A percentile compares a stretch with the other conserved stretches of the same genome.
phyloP scores from a whole-genome alignment of 1,140 invertebrate species.

The Physella acuta region DNA sequence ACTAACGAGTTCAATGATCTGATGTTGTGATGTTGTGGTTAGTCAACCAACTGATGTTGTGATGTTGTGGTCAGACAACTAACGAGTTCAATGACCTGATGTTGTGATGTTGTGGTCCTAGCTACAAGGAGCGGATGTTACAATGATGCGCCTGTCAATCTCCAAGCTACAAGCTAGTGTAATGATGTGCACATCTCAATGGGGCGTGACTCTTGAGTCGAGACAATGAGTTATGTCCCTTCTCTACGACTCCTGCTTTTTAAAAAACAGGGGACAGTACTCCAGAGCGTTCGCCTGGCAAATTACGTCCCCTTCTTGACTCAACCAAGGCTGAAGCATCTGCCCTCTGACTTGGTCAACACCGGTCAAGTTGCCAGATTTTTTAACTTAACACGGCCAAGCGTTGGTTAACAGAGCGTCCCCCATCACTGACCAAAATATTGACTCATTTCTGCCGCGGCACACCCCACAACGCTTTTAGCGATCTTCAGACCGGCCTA shows the following conservation, averaged over 20 bases:
- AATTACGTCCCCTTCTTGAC: constrained; percentile 14
- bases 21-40: too few species aligned
- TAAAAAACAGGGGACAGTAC: background rate
- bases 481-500: too few species aligned
- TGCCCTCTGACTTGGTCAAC: background rate
- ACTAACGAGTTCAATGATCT: too few species aligned
- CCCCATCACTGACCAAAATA: constrained; percentile 4
- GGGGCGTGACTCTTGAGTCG: background rate
- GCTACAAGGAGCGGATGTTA: too few species aligned
- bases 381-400: background rate
- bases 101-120: too few species aligned
- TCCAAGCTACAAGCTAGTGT: too few species aligned
- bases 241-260: background rate
- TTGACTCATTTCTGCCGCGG: background rate
- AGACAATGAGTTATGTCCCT: background rate
- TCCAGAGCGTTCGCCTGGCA: background rate
- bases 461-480: too few species aligned
- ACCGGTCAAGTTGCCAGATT: constrained; percentile 14
- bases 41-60: too few species aligned
- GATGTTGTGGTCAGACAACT: too few species aligned
- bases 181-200: too few species aligned
- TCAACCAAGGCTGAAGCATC: background rate
- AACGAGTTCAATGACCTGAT: too few species aligned
- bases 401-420: constrained; percentile 17
- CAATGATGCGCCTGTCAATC: too few species aligned